Conservation (phyloP, 2,797 vertebrate species). For the Urophycis tenuis region DNA sequence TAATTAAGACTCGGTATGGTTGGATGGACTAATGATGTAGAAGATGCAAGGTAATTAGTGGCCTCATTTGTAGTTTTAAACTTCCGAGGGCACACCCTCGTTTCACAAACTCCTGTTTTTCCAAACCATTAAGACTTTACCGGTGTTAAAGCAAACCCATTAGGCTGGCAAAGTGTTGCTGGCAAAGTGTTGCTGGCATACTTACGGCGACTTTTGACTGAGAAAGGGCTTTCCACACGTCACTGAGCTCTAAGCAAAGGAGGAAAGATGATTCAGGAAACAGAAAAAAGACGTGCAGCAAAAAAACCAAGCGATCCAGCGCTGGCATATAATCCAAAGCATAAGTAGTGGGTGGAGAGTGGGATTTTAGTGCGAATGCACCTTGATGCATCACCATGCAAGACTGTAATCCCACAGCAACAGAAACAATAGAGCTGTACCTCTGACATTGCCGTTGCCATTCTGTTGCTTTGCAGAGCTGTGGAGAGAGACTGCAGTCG, state of each 20-base stretch:
- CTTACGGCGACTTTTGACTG: slow-evolving; percentile 94
- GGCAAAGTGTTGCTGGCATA: slow-evolving; percentile 38
- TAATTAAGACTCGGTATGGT: neutral
- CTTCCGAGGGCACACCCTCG: neutral
- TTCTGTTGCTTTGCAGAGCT: slow-evolving; percentile 64
- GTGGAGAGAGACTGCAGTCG: slow-evolving; percentile 70
- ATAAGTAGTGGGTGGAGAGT: neutral
- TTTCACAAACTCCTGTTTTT: neutral
- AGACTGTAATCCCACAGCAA: neutral
- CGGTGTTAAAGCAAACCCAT: slow-evolving; percentile 13
- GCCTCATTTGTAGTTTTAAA: neutral
- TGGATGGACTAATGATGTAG: neutral
- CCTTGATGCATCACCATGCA: neutral
- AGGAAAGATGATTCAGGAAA: slow-evolving; percentile 1
- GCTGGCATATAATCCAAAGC: neutral
- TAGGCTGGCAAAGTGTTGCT: neutral
- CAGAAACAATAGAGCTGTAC: slow-evolving; percentile 51
- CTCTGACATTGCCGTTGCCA: slow-evolving; percentile 69
- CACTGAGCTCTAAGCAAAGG: slow-evolving; percentile 70
- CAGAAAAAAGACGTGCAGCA: neutral
- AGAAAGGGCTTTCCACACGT: slow-evolving; percentile 78
- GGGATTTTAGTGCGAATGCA: neutral
- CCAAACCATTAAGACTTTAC: neutral
- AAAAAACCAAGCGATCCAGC: neutral
- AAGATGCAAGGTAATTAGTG: neutral